These are phyloP conservation scores for Tyto alba DNA, from an alignment of 2,113 vertebrate genomes.

Conservation along the genomic window DNA sequence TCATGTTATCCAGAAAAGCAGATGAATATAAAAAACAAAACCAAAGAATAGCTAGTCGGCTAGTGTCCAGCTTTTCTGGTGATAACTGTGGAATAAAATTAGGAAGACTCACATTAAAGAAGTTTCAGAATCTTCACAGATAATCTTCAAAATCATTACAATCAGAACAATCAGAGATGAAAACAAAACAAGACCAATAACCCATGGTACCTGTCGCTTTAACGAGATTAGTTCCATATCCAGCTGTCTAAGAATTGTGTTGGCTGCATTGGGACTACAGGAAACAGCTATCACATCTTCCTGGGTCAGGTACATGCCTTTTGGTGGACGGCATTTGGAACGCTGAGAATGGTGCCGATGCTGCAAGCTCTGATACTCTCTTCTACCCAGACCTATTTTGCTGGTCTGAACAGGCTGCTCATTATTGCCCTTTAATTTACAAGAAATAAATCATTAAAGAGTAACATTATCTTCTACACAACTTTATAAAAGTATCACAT, in stretches of 20 bases:
- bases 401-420: slow-evolving; percentile 81
- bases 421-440: slow-evolving; percentile 73
- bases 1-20: neutral
- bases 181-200: slow-evolving; percentile 29
- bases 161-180: slow-evolving; percentile 39
- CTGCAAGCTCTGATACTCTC: slow-evolving; percentile 93
- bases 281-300: slow-evolving; percentile 96
- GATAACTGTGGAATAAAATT: slow-evolving; percentile 24
- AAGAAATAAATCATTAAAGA: slow-evolving; percentile 49
- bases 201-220: slow-evolving; percentile 90
- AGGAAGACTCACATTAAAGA: slow-evolving; percentile 31
- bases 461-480: neutral
- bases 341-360: slow-evolving; percentile 94
- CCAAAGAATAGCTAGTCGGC: neutral
- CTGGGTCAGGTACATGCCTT: slow-evolving; percentile 97
- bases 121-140: slow-evolving; percentile 38
- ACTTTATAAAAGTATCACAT: neutral
- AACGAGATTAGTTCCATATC: slow-evolving; percentile 98
- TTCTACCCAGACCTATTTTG: slow-evolving; percentile 89
- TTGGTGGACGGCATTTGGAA: slow-evolving; percentile 93
- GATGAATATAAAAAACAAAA: neutral
- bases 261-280: slow-evolving; percentile 91
- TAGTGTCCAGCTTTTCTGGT: neutral
- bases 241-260: slow-evolving; percentile 91
- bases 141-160: slow-evolving; percentile 42